A percentile compares a stretch with the other conserved stretches of the same genome.
phyloP scores from a whole-genome alignment of 37 sponge, comb jelly and placozoan species.

The Eunapius fragilis region DNA sequence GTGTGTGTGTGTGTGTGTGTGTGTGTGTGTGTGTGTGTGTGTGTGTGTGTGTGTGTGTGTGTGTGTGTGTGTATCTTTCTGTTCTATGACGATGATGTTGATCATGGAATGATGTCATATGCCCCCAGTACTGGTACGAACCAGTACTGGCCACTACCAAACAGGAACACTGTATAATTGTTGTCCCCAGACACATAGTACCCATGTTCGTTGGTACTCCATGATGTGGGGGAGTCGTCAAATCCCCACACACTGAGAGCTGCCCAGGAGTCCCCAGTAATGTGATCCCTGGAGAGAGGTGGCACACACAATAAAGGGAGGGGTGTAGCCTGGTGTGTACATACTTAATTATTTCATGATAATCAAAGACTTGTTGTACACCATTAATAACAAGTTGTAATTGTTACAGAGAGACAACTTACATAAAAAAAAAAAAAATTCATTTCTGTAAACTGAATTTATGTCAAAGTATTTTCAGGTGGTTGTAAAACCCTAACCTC shows the following conservation, averaged over 20 bases:
- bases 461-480: no score
- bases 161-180: conserved; percentile 50
- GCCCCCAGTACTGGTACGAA: conserved; percentile 26
- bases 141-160: conserved; percentile 50
- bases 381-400: no score
- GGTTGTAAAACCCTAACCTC: no score
- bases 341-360: no score
- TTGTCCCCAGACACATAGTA: conserved; percentile 73
- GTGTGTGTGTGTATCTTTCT: not conserved
- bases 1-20: not conserved
- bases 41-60: no score
- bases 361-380: no score
- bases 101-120: conserved; percentile 37
- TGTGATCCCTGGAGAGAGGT: not conserved
- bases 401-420: no score
- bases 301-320: no score
- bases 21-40: not conserved
- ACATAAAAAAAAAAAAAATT: no score
- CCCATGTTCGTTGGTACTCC: conserved; percentile 61
- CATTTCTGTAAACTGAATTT: no score
- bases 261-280: conserved; percentile 22
- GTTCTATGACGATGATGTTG: not conserved
- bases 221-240: conserved; percentile 69
- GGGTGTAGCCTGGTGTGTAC: no score
- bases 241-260: conserved; percentile 79